These are phyloP conservation scores for Daphoenositta chrysoptera DNA, from an alignment of 2,113 vertebrate species.

Conservation along the genomic window DNA sequence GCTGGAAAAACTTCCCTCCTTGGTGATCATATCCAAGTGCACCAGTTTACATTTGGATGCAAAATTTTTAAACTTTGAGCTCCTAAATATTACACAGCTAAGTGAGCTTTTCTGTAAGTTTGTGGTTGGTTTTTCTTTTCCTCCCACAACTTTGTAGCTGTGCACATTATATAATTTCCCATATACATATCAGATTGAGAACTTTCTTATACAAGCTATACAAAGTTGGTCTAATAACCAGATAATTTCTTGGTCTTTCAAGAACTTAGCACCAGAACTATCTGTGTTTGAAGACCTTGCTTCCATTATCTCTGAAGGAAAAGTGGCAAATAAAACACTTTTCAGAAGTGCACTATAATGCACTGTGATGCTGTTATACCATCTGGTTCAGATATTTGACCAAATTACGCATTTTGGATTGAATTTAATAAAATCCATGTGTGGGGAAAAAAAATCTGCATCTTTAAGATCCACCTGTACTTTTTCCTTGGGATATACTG, in stretches of 20 bases:
- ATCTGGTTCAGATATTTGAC: background rate
- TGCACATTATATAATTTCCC: background rate
- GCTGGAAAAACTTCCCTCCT: background rate
- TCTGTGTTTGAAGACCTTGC: background rate
- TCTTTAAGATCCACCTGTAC: background rate
- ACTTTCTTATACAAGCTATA: background rate
- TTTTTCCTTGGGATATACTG: background rate
- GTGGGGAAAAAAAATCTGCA: background rate
- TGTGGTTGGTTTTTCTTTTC: background rate
- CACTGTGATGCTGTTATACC: background rate
- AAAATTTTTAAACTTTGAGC: background rate
- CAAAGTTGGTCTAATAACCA: background rate
- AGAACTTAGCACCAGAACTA: background rate
- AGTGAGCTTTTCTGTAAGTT: background rate
- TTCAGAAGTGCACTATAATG: background rate
- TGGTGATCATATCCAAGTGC: background rate
- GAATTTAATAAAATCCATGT: background rate
- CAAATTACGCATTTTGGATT: background rate
- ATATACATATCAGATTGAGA: background rate
- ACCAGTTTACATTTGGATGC: background rate
- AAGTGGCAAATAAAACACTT: background rate
- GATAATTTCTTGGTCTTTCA: background rate
- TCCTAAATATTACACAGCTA: background rate
- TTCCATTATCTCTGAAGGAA: background rate
- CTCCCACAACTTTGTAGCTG: background rate